Evolutionary conservation across 2,113 vertebrate species (phyloP), one percentile per base, ranked within the genome.

Genomic region (Chionomys nivalis): DNA sequence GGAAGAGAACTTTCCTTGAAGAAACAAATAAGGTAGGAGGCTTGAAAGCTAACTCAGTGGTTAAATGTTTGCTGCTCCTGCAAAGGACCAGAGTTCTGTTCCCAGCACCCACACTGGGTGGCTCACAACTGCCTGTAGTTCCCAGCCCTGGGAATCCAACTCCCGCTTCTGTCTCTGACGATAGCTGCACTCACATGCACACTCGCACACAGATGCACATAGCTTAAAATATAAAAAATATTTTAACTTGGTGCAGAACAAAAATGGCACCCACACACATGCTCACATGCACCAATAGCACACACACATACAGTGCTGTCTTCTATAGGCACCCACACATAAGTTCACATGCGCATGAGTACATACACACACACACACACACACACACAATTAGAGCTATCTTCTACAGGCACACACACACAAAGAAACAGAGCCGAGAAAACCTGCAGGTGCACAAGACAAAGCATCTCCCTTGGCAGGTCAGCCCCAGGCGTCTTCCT

Each of bases 391-490:
- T 28, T 42, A 33, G 63, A 0, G 1, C 26, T 49, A 19, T 68
- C 61, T 47, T 66, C 82, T 6, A 33, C 42, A 47, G 39, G 24
- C 19, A 66, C 10, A 47, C 28, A 47, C 26, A 65, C 10, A 49
- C 10, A 68, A 33, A 87, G 42, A 68, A 49, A 36, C 44, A 52
- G 52, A 49, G 44, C 31, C 61, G 14, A 55, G 23, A 47, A n/a
- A 19, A 23, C 55, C 36, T 33, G 17, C 9, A 7, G 36, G 66
- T 17, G 42, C 13, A 26, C 1, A 47, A 66, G 33, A 47, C 16
- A 0, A 0, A 1, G 73, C 19, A 52, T 70, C 58, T 58, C 23
- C 0, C 5, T 4, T 2, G 9, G 39, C 63, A 79, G 31, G 17
- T 61, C 28, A 28, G 61, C 31, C 76, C 49, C 21, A 7, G 23